A percentile compares a stretch with the other conserved stretches of the same genome.
These are phyloP conservation scores for Philereme vetulata DNA, from an alignment of 2,888 invertebrate species.

Conservation along the genomic window DNA sequence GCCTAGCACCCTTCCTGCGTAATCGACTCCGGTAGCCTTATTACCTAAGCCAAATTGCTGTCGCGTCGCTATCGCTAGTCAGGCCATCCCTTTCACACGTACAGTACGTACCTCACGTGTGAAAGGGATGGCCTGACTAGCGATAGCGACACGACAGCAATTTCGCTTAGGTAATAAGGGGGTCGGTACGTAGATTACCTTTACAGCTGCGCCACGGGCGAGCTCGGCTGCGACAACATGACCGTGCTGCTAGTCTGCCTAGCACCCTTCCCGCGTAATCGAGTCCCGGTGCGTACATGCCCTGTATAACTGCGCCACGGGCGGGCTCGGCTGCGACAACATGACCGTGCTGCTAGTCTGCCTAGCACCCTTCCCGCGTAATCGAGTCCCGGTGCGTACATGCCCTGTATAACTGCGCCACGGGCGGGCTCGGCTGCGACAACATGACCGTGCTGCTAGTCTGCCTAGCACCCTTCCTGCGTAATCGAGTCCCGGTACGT, in stretches of 20 bases:
- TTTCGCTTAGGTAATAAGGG: too few species aligned
- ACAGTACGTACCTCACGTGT: too few species aligned
- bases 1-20: constrained; percentile 83
- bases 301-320: constrained; percentile 98
- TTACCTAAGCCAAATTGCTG: too few species aligned
- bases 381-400: constrained; percentile 52
- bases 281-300: constrained; percentile 51
- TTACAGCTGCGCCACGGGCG: constrained; percentile 98
- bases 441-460: constrained; percentile 99
- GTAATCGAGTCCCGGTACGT: constrained; percentile 53
- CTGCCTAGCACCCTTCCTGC: constrained; percentile 85
- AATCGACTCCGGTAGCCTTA: constrained; percentile 47
- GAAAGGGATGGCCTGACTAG: too few species aligned
- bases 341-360: constrained; percentile 98
- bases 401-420: constrained; percentile 97
- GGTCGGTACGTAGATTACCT: too few species aligned
- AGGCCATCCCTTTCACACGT: too few species aligned
- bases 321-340: constrained; percentile 98
- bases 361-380: constrained; percentile 80
- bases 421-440: constrained; percentile 98
- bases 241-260: constrained; percentile 96
- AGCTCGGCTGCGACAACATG: constrained; percentile 99
- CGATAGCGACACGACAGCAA: too few species aligned
- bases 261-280: constrained; percentile 64
- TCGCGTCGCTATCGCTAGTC: too few species aligned